Evolutionary conservation across 2,888 invertebrate genomes (phyloP), one percentile per base, ranked within the genome.

Genomic region (Galeopsomyia nigrocyanea): DNA sequence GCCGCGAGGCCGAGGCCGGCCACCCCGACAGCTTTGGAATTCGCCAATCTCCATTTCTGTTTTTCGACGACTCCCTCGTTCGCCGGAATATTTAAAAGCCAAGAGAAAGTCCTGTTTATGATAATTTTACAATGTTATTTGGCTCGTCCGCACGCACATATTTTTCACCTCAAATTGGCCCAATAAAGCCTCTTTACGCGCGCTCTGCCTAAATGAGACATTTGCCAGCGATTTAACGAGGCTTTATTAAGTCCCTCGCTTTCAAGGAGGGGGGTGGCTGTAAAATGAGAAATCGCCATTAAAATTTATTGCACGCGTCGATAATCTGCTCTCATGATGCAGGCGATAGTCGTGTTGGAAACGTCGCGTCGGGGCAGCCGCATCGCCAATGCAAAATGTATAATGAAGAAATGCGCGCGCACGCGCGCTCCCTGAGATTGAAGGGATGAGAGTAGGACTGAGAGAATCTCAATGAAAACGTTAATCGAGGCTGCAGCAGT

Each of bases 121-220:
- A 71, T 71, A 71, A 71, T 61, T 71, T 66, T 61, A 61, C 66
- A 60, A 65, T 9, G 61, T 66, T 71, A 70, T 70, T 26, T 58
- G 70, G 64, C 21, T 64, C 51, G 56, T 46, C 58, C 2, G 55
- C 14, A 16, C 10, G 39, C 39, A 31, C 31, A 31, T 31, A 31
- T 31, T 31, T 31, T 31, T 7, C 7, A 31, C 31, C 3, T 31
- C 3, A 31, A 31, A 31, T 31, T 31, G 13, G 13, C 39, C 39
- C 39, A 10, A 3, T 39, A 3, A 39, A 39, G 13, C 39, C 31
- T 39, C 10, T 39, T 39, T 39, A 1, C 39, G 13, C 7, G 2
- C 39, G 39, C 26, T 10, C 13, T 10, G 39, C 39, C 13, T 10
- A 10, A 39, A 39, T 10, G 39, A 39, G 39, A 10, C 39, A 10